phyloP scores from a whole-genome alignment of 2,797 vertebrate species.

The Hemitrygon akajei region DNA sequence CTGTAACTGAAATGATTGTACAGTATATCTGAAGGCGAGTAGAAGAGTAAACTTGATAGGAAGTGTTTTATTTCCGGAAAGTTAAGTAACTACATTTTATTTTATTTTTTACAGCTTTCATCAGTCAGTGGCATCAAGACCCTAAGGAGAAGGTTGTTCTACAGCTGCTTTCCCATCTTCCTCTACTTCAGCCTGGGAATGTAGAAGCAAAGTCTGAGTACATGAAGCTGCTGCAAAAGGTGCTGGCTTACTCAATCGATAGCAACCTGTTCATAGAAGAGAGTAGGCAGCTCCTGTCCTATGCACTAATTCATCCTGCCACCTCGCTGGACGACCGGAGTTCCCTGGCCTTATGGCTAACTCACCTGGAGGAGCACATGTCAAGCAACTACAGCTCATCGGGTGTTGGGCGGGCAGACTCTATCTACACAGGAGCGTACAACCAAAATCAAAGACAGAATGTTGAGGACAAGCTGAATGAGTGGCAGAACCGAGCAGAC shows the following conservation, averaged over 20 bases:
- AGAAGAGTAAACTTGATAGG: not conserved
- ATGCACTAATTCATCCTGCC: conserved; percentile 93
- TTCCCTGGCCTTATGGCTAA: conserved; percentile 86
- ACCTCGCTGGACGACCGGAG: conserved; percentile 91
- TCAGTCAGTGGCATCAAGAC: conserved; percentile 90
- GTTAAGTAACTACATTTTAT: not conserved
- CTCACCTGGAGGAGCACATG: conserved; percentile 85
- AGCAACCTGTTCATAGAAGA: conserved; percentile 91
- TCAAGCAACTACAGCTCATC: conserved; percentile 62
- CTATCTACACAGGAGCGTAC: conserved; percentile 58
- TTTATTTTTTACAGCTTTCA: conserved; percentile 62
- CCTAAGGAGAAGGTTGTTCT: conserved; percentile 84
- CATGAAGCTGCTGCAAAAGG: conserved; percentile 89
- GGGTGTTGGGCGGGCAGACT: conserved; percentile 52
- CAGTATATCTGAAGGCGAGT: no score
- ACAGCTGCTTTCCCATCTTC: conserved; percentile 82
- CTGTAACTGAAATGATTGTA: no score
- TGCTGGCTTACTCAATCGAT: conserved; percentile 87
- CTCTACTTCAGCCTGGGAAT: conserved; percentile 85
- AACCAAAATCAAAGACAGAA: conserved; percentile 68
- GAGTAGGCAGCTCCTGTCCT: conserved; percentile 87
- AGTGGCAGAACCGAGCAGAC: conserved; percentile 69
- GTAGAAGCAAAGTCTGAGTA: conserved; percentile 88
- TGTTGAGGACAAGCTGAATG: conserved; percentile 56
- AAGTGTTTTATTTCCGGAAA: not conserved